phyloP scores from a whole-genome alignment of 92 coral and sea anemone genomes.

The Paramuricea clavata region DNA sequence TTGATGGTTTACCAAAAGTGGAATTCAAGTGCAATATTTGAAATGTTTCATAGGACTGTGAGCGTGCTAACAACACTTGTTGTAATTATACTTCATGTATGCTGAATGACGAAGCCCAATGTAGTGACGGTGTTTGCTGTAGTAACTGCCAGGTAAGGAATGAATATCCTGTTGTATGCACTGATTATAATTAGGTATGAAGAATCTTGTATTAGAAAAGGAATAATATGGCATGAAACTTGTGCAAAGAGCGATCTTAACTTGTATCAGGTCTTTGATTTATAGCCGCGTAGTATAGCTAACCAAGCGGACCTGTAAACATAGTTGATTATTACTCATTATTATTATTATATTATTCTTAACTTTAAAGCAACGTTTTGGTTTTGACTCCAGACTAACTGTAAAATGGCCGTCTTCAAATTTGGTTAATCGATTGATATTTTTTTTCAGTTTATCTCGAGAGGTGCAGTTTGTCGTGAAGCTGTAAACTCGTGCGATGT shows the following conservation, averaged over 20 bases:
- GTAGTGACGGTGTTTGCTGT: constrained; percentile 70
- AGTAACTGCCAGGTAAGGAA: constrained; percentile 53
- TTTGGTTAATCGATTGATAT: no score
- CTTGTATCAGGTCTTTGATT: no score
- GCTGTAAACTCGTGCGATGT: constrained; percentile 81
- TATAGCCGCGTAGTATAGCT: no score
- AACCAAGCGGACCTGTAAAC: no score
- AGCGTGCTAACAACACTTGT: constrained; percentile 53
- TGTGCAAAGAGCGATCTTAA: not conserved
- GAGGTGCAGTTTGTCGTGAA: constrained; percentile 76
- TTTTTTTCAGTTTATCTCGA: constrained; percentile 67
- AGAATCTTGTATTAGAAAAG: not conserved
- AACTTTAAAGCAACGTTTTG: not conserved
- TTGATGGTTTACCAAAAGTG: no score
- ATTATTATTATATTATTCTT: no score
- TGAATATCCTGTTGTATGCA: not conserved
- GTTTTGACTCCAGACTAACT: not conserved
- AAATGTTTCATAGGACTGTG: constrained; percentile 56
- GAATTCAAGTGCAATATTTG: not conserved
- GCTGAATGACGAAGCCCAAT: constrained; percentile 54
- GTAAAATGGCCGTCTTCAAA: no score
- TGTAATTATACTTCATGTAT: constrained; percentile 68
- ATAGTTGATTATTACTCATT: no score
- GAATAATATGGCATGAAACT: not conserved
- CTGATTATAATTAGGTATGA: not conserved